These are phyloP conservation scores for Cyclura pinguis DNA, from an alignment of 2,797 vertebrate species.

Conservation along the genomic window DNA sequence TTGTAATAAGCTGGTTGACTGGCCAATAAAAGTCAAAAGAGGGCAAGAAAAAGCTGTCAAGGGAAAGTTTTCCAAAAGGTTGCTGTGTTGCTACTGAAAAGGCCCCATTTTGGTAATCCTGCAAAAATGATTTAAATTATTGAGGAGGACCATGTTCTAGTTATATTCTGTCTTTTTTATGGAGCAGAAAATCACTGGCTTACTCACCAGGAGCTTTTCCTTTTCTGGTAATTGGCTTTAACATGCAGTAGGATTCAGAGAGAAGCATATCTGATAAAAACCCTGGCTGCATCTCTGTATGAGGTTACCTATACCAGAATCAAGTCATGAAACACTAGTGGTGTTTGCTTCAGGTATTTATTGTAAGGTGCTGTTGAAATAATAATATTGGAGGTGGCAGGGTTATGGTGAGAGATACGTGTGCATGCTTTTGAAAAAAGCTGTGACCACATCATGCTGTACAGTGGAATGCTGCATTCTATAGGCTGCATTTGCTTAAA, in stretches of 20 bases:
- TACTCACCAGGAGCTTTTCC: background rate
- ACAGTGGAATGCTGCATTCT: background rate
- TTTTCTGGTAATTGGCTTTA: background rate
- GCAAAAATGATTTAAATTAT: background rate
- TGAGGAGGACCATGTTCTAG: too few relatives aligned
- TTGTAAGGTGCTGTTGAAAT: too few relatives aligned
- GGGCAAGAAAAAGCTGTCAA: background rate
- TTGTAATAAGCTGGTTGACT: background rate
- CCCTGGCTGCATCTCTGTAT: background rate
- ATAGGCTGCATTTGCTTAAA: background rate
- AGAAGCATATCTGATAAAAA: background rate
- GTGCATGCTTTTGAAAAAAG: background rate
- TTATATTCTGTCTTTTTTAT: background rate
- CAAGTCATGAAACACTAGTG: background rate
- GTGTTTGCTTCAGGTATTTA: background rate
- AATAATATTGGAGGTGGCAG: background rate
- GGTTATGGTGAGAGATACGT: background rate
- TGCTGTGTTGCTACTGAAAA: background rate
- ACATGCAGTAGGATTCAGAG: background rate
- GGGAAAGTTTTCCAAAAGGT: background rate
- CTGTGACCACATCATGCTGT: background rate
- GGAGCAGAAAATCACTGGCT: background rate
- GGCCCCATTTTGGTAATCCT: too few relatives aligned
- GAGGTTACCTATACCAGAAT: background rate
- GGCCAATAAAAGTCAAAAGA: background rate